Evolutionary conservation across 1,140 invertebrate species (phyloP).

Genomic region (Ips nitidus): DNA sequence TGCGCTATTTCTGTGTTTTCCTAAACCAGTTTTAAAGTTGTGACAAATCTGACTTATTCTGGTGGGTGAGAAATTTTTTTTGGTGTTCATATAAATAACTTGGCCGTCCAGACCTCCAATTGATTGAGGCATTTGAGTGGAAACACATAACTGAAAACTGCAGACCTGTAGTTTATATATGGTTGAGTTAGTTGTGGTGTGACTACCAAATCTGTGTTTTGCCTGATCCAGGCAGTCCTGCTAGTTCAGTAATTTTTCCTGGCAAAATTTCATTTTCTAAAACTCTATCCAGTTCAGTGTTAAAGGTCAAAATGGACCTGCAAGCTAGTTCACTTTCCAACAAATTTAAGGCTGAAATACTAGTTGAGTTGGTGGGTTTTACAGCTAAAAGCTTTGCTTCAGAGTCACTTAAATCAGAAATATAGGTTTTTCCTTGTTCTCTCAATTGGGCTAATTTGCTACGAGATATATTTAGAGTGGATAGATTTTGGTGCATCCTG

Average conservation of each 20-base stretch:
- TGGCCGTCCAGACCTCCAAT: constrained; percentile 69
- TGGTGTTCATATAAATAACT: constrained; percentile 78
- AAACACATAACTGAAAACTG: constrained; percentile 72
- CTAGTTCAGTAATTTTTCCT: constrained; percentile 70
- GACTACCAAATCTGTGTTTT: constrained; percentile 75
- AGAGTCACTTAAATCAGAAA: constrained; percentile 14
- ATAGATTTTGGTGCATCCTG: constrained; percentile 14
- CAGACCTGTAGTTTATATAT: too few species aligned
- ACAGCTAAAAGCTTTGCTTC: constrained; percentile 2
- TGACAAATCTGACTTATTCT: constrained; percentile 58
- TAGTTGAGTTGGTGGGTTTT: neutral
- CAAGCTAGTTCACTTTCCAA: constrained; percentile 31
- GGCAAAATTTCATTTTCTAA: constrained; percentile 64
- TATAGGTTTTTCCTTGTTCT: constrained; percentile 10
- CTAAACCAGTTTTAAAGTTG: constrained; percentile 18
- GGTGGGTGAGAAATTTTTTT: constrained; percentile 68
- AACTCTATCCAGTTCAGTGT: constrained; percentile 49
- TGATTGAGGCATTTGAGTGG: constrained; percentile 67
- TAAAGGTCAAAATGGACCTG: constrained; percentile 34
- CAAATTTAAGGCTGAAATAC: constrained; percentile 15
- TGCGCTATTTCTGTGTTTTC: neutral
- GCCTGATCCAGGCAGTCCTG: constrained; percentile 72
- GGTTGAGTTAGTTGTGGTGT: neutral
- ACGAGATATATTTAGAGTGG: constrained; percentile 23
- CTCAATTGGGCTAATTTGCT: constrained; percentile 18